Percentiles rank a stretch among this genome's conserved stretches.
Evolutionary conservation across 2,113 vertebrate species (phyloP).

Genomic region (zebrafish (Danio rerio)): DNA sequence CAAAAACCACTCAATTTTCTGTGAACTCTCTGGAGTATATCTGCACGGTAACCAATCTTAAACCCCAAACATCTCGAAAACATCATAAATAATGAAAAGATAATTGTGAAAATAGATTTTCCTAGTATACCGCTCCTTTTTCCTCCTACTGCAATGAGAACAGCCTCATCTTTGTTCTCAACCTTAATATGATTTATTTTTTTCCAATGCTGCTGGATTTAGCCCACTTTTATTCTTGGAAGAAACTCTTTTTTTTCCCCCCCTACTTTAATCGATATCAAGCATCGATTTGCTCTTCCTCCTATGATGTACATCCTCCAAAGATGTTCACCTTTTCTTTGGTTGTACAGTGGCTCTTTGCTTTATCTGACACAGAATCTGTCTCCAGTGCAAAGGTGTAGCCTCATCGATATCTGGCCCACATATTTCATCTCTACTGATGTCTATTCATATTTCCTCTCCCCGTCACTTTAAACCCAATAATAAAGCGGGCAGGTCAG

Average conservation of each 20-base stretch:
- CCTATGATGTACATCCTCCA: constrained; percentile 19
- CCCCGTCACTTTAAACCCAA: constrained; percentile 34
- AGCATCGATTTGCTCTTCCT: constrained; percentile 34
- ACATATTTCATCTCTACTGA: constrained; percentile 31
- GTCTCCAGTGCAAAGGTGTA: constrained; percentile 27
- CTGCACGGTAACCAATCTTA: neutral
- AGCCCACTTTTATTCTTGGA: constrained; percentile 10
- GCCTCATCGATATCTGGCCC: constrained; percentile 18
- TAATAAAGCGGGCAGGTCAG: constrained; percentile 56
- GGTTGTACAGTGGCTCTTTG: constrained; percentile 19
- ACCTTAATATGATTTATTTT: constrained; percentile 47
- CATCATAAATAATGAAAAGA: constrained; percentile 36
- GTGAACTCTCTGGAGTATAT: neutral
- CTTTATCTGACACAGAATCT: constrained; percentile 17
- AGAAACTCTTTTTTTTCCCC: constrained; percentile 35
- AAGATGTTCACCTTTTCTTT: constrained; percentile 34
- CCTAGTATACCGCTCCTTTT: constrained; percentile 1
- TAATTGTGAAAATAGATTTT: constrained; percentile 34
- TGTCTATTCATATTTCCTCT: constrained; percentile 49
- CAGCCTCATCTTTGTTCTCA: constrained; percentile 23
- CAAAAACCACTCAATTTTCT: neutral
- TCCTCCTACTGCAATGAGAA: neutral
- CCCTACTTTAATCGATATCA: constrained; percentile 25
- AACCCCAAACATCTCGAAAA: constrained; percentile 19
- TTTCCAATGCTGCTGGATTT: constrained; percentile 23